phyloP scores from a whole-genome alignment of 2,797 vertebrate species.

The Notolepis coatsorum region DNA sequence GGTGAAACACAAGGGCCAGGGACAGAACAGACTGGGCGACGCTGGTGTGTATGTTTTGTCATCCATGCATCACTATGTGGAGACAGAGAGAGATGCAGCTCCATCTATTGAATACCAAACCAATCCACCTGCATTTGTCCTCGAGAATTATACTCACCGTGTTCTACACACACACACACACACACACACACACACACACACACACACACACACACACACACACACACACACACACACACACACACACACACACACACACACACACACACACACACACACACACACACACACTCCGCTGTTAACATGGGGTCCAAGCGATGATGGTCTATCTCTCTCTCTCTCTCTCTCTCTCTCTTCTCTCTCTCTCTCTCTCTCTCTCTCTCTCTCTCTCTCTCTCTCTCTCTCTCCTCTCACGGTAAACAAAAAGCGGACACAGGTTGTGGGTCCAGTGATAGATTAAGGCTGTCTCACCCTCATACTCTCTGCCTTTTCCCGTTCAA shows the following conservation, averaged over 20 bases:
- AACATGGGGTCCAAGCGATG: background rate
- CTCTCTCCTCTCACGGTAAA: background rate
- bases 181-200: background rate
- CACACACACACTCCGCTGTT: background rate
- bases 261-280: background rate
- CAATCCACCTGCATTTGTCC: no score
- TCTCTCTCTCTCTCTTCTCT: background rate
- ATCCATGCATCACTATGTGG: background rate
- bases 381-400: background rate
- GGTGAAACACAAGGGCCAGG: no score
- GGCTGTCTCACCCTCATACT: constrained; percentile 69
- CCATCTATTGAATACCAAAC: background rate
- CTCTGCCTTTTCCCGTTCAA: constrained; percentile 73
- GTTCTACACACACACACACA: background rate
- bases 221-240: background rate
- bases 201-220: constrained; percentile 11
- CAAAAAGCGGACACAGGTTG: constrained; percentile 50
- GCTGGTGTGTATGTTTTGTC: background rate
- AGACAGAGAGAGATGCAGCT: background rate
- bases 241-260: background rate
- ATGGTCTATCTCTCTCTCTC: background rate
- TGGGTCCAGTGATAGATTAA: constrained; percentile 74
- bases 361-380: background rate
- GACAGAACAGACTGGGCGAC: no score
- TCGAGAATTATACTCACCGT: no score